These are phyloP conservation scores for Bombus breviceps DNA, from an alignment of 1,140 invertebrate genomes.

Conservation along the genomic window DNA sequence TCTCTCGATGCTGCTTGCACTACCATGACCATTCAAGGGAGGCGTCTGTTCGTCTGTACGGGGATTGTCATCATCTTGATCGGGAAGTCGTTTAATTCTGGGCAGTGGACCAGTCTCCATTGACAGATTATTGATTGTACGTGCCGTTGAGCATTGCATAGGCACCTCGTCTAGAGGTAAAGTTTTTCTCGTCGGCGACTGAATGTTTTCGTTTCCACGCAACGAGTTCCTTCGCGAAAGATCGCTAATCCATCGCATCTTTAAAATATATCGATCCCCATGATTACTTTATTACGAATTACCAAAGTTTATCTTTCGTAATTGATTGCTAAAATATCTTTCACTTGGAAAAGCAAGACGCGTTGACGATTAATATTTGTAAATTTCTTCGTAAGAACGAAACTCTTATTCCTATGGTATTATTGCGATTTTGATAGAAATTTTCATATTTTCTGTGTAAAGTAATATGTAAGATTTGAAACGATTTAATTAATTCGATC, in stretches of 20 bases:
- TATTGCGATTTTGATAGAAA: too few relatives aligned
- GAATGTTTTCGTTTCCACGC: constrained; percentile 77
- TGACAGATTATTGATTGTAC: constrained; percentile 81
- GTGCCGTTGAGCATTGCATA: constrained; percentile 75
- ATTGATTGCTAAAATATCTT: too few relatives aligned
- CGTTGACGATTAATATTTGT: too few relatives aligned
- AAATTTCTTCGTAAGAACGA: too few relatives aligned
- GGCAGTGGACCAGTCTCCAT: constrained; percentile 79
- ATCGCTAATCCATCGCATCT: constrained; percentile 82
- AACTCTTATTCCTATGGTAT: too few relatives aligned
- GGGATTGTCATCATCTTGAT: constrained; percentile 74
- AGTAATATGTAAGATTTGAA: too few relatives aligned
- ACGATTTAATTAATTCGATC: too few relatives aligned
- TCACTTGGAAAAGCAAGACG: too few relatives aligned
- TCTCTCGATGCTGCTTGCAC: constrained; percentile 77
- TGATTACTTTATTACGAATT: background rate
- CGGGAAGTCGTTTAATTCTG: constrained; percentile 77
- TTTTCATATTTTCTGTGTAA: too few relatives aligned
- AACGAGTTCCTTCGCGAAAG: constrained; percentile 80
- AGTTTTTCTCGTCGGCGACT: constrained; percentile 70
- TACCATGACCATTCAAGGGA: constrained; percentile 75
- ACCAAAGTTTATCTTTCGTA: too few relatives aligned
- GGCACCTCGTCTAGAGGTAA: constrained; percentile 75
- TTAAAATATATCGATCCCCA: background rate
- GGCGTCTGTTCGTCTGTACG: constrained; percentile 72